These are phyloP conservation scores for Scaeva pyrastri DNA, from an alignment of 2,888 invertebrate species.

Conservation along the genomic window DNA sequence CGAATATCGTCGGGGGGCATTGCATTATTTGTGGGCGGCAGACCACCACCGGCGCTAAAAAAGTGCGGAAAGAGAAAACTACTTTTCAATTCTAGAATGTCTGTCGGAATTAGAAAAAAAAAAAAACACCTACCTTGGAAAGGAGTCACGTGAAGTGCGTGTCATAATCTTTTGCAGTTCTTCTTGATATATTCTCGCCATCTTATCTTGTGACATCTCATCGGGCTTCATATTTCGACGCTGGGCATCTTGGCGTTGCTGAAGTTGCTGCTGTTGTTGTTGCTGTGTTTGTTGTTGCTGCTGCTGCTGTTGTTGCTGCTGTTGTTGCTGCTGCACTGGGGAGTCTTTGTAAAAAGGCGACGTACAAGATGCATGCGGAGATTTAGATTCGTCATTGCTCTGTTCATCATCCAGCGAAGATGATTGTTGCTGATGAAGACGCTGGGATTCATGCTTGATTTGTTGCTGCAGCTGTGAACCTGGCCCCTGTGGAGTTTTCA, in stretches of 20 bases:
- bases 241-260: conserved; percentile 85
- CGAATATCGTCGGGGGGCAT: conserved; percentile 91
- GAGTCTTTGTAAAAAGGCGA: conserved; percentile 92
- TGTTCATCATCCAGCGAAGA: conserved; percentile 87
- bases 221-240: conserved; percentile 85
- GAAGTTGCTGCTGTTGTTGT: conserved; percentile 74
- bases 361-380: conserved; percentile 90
- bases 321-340: conserved; percentile 84
- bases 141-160: conserved; percentile 90
- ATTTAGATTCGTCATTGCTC: conserved; percentile 92
- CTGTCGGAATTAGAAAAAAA: conserved; percentile 37
- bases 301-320: conserved; percentile 81
- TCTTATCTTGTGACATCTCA: conserved; percentile 98
- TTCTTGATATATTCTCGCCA: conserved; percentile 97
- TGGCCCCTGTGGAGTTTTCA: conserved; percentile 86
- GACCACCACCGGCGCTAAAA: conserved; percentile 86
- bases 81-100: conserved; percentile 81
- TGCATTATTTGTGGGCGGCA: conserved; percentile 81
- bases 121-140: conserved; percentile 88
- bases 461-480: conserved; percentile 80
- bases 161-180: conserved; percentile 97
- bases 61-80: conserved; percentile 94
- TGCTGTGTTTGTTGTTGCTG: conserved; percentile 84
- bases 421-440: conserved; percentile 87
- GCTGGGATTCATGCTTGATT: conserved; percentile 84